These are phyloP conservation scores for Cyprinodon diabolis DNA, from an alignment of 2,797 vertebrate genomes.

Conservation along the genomic window DNA sequence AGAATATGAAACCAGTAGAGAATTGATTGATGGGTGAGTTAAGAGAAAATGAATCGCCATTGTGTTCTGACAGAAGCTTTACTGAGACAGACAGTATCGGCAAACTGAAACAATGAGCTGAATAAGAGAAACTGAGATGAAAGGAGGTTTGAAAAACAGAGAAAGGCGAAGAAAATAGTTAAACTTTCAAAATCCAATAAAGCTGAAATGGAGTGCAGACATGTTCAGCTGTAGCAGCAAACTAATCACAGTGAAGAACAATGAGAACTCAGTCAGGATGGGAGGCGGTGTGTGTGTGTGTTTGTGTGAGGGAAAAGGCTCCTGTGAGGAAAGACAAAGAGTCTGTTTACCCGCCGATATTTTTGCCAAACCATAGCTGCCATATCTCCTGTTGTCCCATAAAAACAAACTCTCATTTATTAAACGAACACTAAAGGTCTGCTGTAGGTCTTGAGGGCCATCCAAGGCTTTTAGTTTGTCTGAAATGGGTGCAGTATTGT, in stretches of 20 bases:
- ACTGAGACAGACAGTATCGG: slow-evolving; percentile 48
- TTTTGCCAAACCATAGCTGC: slow-evolving; percentile 31
- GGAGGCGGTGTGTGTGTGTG: slow-evolving; percentile 21
- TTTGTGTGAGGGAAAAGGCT: slow-evolving; percentile 34
- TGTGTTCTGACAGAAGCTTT: slow-evolving; percentile 27
- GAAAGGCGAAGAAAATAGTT: slow-evolving; percentile 31
- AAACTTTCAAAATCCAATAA: slow-evolving; percentile 45
- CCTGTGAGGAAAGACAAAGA: slow-evolving; percentile 52
- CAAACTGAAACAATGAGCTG: slow-evolving; percentile 44
- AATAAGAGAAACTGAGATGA: slow-evolving; percentile 57
- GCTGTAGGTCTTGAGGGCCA: slow-evolving; percentile 43
- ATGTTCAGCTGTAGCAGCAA: slow-evolving; percentile 31
- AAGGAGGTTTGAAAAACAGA: slow-evolving; percentile 39
- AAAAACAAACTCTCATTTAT: slow-evolving; percentile 51
- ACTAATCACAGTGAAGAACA: slow-evolving; percentile 51
- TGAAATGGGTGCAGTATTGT: slow-evolving; percentile 7
- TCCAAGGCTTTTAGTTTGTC: slow-evolving; percentile 26
- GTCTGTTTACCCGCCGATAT: slow-evolving; percentile 38
- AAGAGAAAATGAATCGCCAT: not conserved
- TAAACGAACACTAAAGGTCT: slow-evolving; percentile 51
- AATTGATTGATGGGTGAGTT: slow-evolving; percentile 32
- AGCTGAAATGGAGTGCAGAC: slow-evolving; percentile 34
- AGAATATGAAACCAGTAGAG: slow-evolving; percentile 15
- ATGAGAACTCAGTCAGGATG: slow-evolving; percentile 58
- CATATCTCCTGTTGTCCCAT: slow-evolving; percentile 40